Evolutionary conservation across 2,888 invertebrate genomes (phyloP), one percentile per base, ranked within the genome.

Genomic region (Globia sparganii): DNA sequence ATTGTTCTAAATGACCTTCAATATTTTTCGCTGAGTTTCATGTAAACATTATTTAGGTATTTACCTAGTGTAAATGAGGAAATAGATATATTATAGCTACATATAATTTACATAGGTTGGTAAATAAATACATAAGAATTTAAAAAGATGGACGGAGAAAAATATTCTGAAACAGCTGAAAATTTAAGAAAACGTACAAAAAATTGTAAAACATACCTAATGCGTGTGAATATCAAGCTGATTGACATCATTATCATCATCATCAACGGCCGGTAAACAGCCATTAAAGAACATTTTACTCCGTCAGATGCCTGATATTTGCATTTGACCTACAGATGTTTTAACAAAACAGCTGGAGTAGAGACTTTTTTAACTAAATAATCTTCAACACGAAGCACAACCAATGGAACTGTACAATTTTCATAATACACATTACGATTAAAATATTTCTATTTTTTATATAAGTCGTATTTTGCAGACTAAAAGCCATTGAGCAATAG

Each of bases 201-300:
- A 34, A 37, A 21, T 31, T 37, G 8, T n/a, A 62, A 62, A 81
- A 18, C 15, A 43, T 53, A 21, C 25, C 58, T 83, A 83, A 77
- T 72, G 62, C 83, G 59, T 72, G 43, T 59, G 43, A 65, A 65
- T 59, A 68, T 72, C 59, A 56, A 68, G 8, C 46, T 43, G 62
- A 71, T 62, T 80, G 62, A 28, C 43, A 37, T 72, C 68, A 78
- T 83, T 31, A 78, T 53, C 68, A 72, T 83, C 49, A 83, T 59
- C 72, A 81, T 78, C 68, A 72, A 59, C 37, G 37, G n/a, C 13
- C 21, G n/a, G 31, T 59, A 72, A 68, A 72, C 64, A 78, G 2
- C 13, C 59, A 59, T 68, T 83, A 67, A 15, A n/a, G 58, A 46
- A 68, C n/a, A 77, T 83, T 58, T 64, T 53, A 62, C 8, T 6